phyloP scores from a whole-genome alignment of 1,140 invertebrate genomes.

The Drosophila teissieri region DNA sequence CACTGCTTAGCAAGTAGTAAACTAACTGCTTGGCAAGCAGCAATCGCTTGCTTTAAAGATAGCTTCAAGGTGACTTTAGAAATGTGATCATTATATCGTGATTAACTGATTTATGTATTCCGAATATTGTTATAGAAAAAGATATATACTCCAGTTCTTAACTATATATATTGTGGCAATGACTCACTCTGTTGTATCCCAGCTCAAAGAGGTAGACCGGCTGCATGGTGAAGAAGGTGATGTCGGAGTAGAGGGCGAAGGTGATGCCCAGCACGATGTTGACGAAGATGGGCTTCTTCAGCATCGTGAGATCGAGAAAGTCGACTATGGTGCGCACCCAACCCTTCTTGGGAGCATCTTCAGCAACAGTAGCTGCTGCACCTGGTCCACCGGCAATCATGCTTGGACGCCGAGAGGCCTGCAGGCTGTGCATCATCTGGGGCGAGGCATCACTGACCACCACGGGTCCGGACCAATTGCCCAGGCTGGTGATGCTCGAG shows the following conservation, averaged over 20 bases:
- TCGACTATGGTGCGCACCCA: slow-evolving; percentile 85
- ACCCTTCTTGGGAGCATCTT: slow-evolving; percentile 1
- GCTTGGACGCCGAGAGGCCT: slow-evolving; percentile 54
- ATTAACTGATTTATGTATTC: too few species aligned
- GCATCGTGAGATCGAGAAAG: slow-evolving; percentile 86
- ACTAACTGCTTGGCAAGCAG: too few species aligned
- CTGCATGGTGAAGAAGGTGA: slow-evolving; percentile 87
- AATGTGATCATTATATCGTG: too few species aligned
- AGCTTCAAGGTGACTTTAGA: too few species aligned
- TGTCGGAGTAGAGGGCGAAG: slow-evolving; percentile 86
- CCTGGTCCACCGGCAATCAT: not conserved
- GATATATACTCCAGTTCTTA: too few species aligned
- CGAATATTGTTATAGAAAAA: too few species aligned
- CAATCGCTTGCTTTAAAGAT: too few species aligned
- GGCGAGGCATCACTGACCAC: slow-evolving; percentile 78
- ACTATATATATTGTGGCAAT: too few species aligned
- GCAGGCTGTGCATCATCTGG: slow-evolving; percentile 71
- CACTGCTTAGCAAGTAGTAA: too few species aligned
- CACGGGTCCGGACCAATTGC: slow-evolving; percentile 83
- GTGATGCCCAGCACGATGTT: slow-evolving; percentile 87
- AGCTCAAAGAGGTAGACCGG: slow-evolving; percentile 86
- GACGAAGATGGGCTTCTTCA: slow-evolving; percentile 87
- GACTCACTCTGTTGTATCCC: slow-evolving; percentile 85
- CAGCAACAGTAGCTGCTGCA: not conserved
- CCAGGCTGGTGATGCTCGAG: slow-evolving; percentile 83